Conservation (phyloP, 2,113 vertebrate genomes). For the Gobiocypris rarus region DNA sequence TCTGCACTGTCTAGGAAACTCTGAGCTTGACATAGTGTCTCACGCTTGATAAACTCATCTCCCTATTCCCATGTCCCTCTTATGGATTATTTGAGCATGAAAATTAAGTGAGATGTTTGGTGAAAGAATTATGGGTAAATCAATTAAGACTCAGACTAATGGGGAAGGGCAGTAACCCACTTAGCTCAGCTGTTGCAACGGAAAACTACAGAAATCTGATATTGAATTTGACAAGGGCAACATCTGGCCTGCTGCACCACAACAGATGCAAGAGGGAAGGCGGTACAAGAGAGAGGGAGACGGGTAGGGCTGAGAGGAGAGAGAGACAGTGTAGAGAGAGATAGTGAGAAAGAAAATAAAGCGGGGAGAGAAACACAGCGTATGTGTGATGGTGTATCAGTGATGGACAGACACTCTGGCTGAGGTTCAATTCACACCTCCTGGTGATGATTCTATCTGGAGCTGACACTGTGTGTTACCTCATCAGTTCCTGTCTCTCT, state of each 20-base stretch:
- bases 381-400: constrained; percentile 3
- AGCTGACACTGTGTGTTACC: constrained; percentile 29
- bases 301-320: background rate
- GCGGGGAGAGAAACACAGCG: background rate
- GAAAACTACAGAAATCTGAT: constrained; percentile 1
- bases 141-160: constrained; percentile 37
- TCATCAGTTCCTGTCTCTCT: background rate
- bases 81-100: constrained; percentile 15
- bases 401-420: constrained; percentile 36
- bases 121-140: constrained; percentile 30
- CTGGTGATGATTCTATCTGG: constrained; percentile 46
- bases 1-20: background rate
- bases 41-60: constrained; percentile 14
- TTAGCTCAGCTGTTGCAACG: constrained; percentile 28
- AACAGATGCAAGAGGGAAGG: constrained; percentile 6
- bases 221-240: constrained; percentile 34
- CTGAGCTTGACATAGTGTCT: background rate
- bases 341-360: background rate
- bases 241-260: constrained; percentile 13
- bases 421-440: constrained; percentile 50
- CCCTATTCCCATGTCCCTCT: background rate
- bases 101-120: constrained; percentile 24
- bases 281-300: background rate
- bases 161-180: constrained; percentile 34
- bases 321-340: background rate